Conservation (phyloP, 2,888 invertebrate species). For the Trissoscelio sp. region DNA sequence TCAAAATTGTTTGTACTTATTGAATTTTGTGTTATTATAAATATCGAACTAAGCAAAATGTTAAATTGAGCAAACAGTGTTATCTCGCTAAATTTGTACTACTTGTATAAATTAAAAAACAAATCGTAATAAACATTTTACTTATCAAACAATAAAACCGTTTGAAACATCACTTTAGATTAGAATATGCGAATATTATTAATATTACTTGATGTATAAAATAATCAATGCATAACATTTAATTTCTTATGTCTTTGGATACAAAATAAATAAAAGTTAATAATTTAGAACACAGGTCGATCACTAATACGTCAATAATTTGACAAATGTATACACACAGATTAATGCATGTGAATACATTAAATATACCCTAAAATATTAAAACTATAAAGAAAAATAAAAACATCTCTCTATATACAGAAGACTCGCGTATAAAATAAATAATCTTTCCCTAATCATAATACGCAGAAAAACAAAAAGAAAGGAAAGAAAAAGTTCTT, state of each 20-base stretch:
- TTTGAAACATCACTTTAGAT: constrained; percentile 1
- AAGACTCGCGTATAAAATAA: constrained; percentile 15
- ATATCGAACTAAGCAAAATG: constrained; percentile 36
- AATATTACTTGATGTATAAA: neutral
- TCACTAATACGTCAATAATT: constrained; percentile 28
- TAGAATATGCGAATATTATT: neutral
- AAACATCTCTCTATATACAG: constrained; percentile 16
- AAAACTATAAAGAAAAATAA: constrained; percentile 35
- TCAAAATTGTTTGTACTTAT: constrained; percentile 30
- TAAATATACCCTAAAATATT: constrained; percentile 19
- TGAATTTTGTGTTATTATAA: constrained; percentile 16
- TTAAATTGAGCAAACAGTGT: constrained; percentile 32
- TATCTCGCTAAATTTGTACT: constrained; percentile 30
- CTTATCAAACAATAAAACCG: constrained; percentile 29
- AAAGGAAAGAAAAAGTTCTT: neutral
- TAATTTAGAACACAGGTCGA: constrained; percentile 17
- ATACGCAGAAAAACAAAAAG: neutral
- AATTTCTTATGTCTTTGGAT: constrained; percentile 22
- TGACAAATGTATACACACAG: constrained; percentile 12
- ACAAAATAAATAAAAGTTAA: constrained; percentile 10
- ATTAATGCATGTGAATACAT: constrained; percentile 13
- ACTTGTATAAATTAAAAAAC: constrained; percentile 6
- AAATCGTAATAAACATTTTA: neutral
- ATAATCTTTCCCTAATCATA: constrained; percentile 2
- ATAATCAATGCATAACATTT: constrained; percentile 1